Base-by-base conservation (phyloP, 1,140 invertebrate genomes). In the Agrypnia vestita region DNA sequence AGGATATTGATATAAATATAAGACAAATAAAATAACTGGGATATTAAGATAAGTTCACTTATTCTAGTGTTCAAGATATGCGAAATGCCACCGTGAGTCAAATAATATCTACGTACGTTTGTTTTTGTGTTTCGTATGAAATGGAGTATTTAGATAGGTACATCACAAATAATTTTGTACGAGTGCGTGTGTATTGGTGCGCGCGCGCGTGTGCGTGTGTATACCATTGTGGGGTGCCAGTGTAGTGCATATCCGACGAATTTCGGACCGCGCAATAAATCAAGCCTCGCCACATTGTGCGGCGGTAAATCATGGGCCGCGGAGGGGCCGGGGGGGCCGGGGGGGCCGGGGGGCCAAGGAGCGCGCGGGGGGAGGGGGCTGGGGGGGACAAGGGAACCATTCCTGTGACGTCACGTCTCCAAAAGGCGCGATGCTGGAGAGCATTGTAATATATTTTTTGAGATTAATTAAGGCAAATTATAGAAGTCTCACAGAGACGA, bases 281-380 rank as follows among this genome's bases (percentile, higher is more conserved):
- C 82, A 83, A 79, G 82, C 71, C 80, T 78, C 80, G 80, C 82
- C 82, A 83, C 82, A 83, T 79, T 81, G 82, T 83, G 76, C 56
- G 80, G 44, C 49, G 59, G 74, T 83, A 81, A 83, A 83, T 83
- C 82, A 83, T 83, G 64, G 64, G 51, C 53, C 73, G 69, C 72
- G 71, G 62, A 56, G 71, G 69, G 79, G 47, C 53, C 64, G 12
- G 8, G 25, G 61, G 3, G 15, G 10, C 1, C 0, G n/a, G 25
- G 61, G 61, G 35, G 61, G 44, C 3, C 13, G 59, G 21, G 59
- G 4, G 43, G 35, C 43, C 9, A 69, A 46, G 64, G 19, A 69
- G 64, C 43, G 15, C 13, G 25, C 64, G n/a, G n/a, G 55, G 73
- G 56, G n/a, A 35, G 75, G 76, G 51, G n/a, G 19, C 12, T 19